A percentile compares a stretch with the other conserved stretches of the same genome.
Evolutionary conservation across 2,113 vertebrate species (phyloP).

Genomic region (Cavia aperea): DNA sequence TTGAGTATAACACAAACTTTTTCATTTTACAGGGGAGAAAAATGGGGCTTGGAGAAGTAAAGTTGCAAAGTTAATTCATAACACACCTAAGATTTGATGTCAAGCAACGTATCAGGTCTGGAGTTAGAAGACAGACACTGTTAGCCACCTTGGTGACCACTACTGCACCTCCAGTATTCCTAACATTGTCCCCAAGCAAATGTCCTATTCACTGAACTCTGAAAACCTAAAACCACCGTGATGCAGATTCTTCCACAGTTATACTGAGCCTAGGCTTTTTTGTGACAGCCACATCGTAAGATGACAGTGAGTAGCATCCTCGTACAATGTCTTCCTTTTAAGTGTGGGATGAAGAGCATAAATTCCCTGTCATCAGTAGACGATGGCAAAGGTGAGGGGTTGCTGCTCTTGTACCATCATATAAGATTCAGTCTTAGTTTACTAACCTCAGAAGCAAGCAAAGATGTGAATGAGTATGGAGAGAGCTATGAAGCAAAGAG

Average conservation of each 20-base stretch:
- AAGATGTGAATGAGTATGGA: background rate
- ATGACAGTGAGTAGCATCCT: background rate
- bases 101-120: background rate
- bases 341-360: background rate
- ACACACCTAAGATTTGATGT: background rate
- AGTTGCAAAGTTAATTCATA: background rate
- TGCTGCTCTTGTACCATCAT: background rate
- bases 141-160: background rate
- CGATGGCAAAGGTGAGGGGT: background rate
- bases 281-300: background rate
- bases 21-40: constrained; percentile 2
- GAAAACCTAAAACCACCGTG: background rate
- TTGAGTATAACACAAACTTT: background rate
- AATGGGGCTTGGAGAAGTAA: background rate
- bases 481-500: background rate
- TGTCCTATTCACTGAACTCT: background rate
- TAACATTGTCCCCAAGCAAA: background rate
- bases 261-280: background rate
- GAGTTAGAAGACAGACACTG: background rate
- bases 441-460: background rate
- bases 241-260: background rate
- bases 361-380: background rate
- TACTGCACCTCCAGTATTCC: background rate
- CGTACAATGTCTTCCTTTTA: background rate
- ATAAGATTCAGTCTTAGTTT: background rate